These are phyloP conservation scores for Spheniscus mendiculus DNA, from an alignment of 2,113 vertebrate genomes.

Conservation along the genomic window DNA sequence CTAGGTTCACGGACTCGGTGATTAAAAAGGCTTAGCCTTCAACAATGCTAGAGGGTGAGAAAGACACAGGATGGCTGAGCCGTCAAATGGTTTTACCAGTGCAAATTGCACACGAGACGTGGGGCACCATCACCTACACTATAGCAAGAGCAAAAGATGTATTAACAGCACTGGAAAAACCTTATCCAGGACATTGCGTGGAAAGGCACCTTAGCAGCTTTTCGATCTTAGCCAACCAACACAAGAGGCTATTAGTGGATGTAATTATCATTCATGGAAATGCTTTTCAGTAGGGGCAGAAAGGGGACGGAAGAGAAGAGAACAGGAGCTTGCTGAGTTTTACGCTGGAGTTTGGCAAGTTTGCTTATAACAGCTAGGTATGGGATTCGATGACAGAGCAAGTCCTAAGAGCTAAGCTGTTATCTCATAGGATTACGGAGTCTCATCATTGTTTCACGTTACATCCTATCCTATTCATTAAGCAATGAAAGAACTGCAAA, in stretches of 20 bases:
- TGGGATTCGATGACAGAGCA: fast-evolving
- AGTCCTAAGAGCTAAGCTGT: background rate
- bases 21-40: background rate
- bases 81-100: background rate
- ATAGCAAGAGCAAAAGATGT: background rate
- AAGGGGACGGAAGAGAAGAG: background rate
- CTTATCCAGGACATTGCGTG: background rate
- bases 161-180: background rate
- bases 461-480: background rate
- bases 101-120: background rate
- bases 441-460: background rate
- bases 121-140: background rate
- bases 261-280: background rate
- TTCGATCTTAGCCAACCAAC: background rate
- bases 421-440: background rate
- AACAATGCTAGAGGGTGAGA: background rate
- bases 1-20: background rate
- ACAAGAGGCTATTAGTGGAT: background rate
- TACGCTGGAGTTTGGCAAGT: background rate
- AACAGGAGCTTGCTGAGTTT: background rate
- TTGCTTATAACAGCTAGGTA: background rate
- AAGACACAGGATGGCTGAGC: background rate
- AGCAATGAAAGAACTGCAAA: background rate
- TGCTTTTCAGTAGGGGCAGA: background rate
- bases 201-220: background rate